These are phyloP conservation scores for Conops quadrifasciatus DNA, from an alignment of 2,888 invertebrate genomes.

Conservation along the genomic window DNA sequence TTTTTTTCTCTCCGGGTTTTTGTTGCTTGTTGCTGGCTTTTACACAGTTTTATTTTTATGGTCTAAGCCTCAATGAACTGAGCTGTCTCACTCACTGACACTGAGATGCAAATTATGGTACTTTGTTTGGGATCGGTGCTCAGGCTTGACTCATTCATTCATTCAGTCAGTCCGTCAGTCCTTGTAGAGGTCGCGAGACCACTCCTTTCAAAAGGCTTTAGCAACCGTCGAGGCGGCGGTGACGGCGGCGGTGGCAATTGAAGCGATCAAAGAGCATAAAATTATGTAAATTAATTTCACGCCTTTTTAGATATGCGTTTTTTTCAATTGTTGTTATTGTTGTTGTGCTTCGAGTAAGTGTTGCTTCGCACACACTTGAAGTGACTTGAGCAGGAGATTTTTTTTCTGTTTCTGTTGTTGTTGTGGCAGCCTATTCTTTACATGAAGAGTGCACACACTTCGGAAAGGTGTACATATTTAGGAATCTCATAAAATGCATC, in stretches of 20 bases:
- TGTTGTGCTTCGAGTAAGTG: not conserved
- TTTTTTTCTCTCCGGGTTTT: not conserved
- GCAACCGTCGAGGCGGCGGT: not conserved
- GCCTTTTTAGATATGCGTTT: constrained; percentile 64
- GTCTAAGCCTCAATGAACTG: constrained; percentile 48
- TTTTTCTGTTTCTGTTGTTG: not conserved
- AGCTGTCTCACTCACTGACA: constrained; percentile 32
- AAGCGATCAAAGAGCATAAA: constrained; percentile 65
- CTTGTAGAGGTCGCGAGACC: too few species aligned
- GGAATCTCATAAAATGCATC: not conserved
- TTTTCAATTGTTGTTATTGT: constrained; percentile 39
- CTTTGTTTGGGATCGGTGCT: not conserved
- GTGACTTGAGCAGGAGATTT: constrained; percentile 1
- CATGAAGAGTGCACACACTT: not conserved
- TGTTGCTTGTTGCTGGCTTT: constrained; percentile 24
- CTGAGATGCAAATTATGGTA: not conserved
- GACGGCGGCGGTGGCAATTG: constrained; percentile 51
- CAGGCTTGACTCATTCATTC: not conserved
- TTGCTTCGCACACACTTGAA: not conserved
- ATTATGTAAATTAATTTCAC: constrained; percentile 67
- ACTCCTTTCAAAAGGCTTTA: too few species aligned
- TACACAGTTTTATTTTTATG: constrained; percentile 46
- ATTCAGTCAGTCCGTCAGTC: not conserved
- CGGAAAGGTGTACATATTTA: constrained; percentile 1
- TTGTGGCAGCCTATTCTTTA: too few species aligned